Evolutionary conservation across 2,113 vertebrate genomes (phyloP).

Genomic region (Rhinolophus ferrumequinum): DNA sequence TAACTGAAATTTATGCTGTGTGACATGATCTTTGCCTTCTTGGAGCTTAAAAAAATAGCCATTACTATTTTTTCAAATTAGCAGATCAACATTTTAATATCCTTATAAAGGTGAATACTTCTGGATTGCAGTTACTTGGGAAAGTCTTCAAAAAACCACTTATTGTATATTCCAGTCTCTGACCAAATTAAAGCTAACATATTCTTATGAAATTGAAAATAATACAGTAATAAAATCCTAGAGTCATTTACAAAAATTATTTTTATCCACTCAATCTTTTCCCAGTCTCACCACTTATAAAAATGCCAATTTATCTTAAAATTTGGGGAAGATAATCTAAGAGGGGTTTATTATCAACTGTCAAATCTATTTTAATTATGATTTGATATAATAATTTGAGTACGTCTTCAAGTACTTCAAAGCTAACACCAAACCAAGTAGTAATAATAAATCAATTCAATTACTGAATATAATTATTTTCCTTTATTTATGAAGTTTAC

Average conservation of each 20-base stretch:
- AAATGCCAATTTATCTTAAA: neutral
- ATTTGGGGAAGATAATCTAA: neutral
- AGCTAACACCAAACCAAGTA: neutral
- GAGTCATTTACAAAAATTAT: neutral
- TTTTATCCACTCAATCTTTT: neutral
- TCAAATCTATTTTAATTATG: neutral
- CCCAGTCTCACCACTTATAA: neutral
- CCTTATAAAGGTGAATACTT: neutral
- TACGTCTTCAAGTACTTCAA: neutral
- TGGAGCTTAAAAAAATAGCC: neutral
- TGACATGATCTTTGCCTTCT: neutral
- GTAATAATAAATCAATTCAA: neutral
- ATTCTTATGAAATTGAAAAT: neutral
- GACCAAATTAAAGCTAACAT: neutral
- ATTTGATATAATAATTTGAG: constrained; percentile 21
- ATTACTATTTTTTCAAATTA: neutral
- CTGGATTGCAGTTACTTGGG: neutral
- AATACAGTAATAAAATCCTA: neutral
- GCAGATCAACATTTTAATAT: neutral
- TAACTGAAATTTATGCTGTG: neutral
- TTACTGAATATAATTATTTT: neutral
- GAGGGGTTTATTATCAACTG: neutral
- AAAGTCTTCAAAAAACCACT: neutral
- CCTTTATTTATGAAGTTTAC: neutral
- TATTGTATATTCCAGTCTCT: neutral